A percentile compares a stretch with the other conserved stretches of the same genome.
Evolutionary conservation across 1,140 invertebrate species (phyloP).

Genomic region (Cherax destructor): DNA sequence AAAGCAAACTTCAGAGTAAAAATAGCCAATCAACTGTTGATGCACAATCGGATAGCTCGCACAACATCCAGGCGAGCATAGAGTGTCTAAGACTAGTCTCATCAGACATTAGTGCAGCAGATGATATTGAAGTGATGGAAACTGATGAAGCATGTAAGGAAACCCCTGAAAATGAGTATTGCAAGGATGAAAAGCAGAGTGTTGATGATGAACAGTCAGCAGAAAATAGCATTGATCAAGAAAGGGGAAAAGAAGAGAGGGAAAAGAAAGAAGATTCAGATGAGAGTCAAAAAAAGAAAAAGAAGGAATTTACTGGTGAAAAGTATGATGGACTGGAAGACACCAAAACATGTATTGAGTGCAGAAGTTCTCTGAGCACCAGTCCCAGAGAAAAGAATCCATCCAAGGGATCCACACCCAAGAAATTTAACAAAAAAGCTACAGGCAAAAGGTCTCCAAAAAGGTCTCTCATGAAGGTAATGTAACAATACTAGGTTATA

Average conservation of each 20-base stretch:
- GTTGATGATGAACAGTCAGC: neutral
- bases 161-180: neutral
- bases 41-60: slow-evolving; percentile 1
- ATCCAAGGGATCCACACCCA: neutral
- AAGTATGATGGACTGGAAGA: neutral
- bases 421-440: neutral
- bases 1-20: no score
- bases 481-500: neutral
- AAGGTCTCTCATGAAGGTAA: slow-evolving; percentile 19
- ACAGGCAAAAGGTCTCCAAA: slow-evolving; percentile 18
- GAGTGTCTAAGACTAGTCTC: slow-evolving; percentile 20
- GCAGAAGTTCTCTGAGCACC: neutral
- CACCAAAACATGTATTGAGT: neutral
- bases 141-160: neutral
- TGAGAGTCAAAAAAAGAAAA: neutral
- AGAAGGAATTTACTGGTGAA: neutral
- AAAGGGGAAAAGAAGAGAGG: neutral
- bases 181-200: neutral
- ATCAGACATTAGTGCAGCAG: slow-evolving; percentile 1
- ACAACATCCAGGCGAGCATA: slow-evolving; percentile 5
- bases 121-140: neutral
- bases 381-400: neutral
- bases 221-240: neutral
- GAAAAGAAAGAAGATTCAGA: neutral
- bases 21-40: neutral